These are phyloP conservation scores for Pseudopleuronectes americanus DNA, from an alignment of 2,797 vertebrate genomes.

Conservation along the genomic window DNA sequence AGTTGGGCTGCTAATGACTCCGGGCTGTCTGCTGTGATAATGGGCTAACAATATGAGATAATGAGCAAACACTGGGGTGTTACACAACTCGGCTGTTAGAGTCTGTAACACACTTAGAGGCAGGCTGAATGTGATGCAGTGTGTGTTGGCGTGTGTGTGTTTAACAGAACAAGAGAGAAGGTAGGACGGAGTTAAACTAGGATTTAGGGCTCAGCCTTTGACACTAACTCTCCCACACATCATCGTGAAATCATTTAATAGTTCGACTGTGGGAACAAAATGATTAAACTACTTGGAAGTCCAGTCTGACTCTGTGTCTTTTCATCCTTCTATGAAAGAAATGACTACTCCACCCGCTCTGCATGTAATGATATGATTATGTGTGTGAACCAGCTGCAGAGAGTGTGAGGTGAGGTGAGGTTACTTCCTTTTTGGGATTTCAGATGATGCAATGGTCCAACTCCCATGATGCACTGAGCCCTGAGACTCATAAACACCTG, in stretches of 20 bases:
- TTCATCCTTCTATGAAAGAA: constrained; percentile 32
- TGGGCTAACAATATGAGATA: constrained; percentile 76
- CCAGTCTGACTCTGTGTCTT: constrained; percentile 17
- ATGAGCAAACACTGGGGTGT: constrained; percentile 68
- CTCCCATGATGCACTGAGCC: no score
- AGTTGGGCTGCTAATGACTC: constrained; percentile 76
- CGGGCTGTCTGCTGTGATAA: constrained; percentile 74
- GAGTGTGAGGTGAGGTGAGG: constrained; percentile 13
- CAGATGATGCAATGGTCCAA: no score
- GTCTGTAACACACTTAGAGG: constrained; percentile 33
- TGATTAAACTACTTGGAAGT: constrained; percentile 25
- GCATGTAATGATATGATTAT: constrained; percentile 38
- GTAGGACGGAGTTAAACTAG: constrained; percentile 44
- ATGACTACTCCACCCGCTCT: constrained; percentile 30
- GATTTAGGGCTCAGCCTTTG: constrained; percentile 40
- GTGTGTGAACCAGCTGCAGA: constrained; percentile 32
- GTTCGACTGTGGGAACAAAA: constrained; percentile 24
- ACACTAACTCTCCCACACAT: constrained; percentile 31
- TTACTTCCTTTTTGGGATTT: no score
- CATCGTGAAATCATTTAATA: constrained; percentile 36
- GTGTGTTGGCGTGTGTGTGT: constrained; percentile 3
- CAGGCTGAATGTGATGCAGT: constrained; percentile 29
- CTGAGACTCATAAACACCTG: no score
- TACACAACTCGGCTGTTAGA: constrained; percentile 49
- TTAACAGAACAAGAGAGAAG: constrained; percentile 19